A percentile compares a stretch with the other conserved stretches of the same genome.
Evolutionary conservation across 2,888 invertebrate genomes (phyloP).

Genomic region (Coleophora deauratella): DNA sequence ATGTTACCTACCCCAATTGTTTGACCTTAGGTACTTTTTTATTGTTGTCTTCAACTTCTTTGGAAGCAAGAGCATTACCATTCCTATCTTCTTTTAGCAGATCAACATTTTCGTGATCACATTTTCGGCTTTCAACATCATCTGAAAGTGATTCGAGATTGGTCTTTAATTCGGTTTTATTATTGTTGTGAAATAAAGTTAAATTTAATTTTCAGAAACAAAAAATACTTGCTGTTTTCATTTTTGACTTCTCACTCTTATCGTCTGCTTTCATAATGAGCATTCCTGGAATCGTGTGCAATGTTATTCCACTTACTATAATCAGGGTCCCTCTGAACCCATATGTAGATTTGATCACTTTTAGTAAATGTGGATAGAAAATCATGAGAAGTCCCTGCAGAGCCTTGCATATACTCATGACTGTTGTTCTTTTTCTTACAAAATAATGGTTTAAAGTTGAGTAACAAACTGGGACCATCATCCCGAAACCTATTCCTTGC

Average conservation of each 20-base stretch:
- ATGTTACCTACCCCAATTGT: too few relatives aligned
- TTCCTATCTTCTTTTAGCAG: too few relatives aligned
- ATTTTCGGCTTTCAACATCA: too few relatives aligned
- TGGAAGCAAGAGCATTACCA: too few relatives aligned
- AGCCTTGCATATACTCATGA: constrained; percentile 77
- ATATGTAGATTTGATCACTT: constrained; percentile 60
- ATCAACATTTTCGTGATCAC: too few relatives aligned
- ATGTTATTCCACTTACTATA: constrained; percentile 72
- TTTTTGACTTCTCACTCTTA: constrained; percentile 16
- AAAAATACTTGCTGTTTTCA: constrained; percentile 60
- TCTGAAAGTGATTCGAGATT: too few relatives aligned
- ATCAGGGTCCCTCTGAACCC: constrained; percentile 78
- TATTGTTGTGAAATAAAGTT: not conserved
- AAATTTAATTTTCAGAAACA: constrained; percentile 7
- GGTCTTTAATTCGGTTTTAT: too few relatives aligned
- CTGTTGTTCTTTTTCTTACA: constrained; percentile 71
- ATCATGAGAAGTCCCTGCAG: constrained; percentile 73
- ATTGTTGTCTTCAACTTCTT: too few relatives aligned
- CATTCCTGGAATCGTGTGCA: constrained; percentile 76
- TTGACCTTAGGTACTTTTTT: too few relatives aligned
- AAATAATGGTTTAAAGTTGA: constrained; percentile 78
- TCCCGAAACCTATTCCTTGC: constrained; percentile 77
- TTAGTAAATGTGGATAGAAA: constrained; percentile 72
- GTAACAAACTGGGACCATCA: constrained; percentile 77
- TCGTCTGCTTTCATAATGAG: constrained; percentile 67